phyloP scores from a whole-genome alignment of 1,140 invertebrate species.

The Trichonephila inaurata region DNA sequence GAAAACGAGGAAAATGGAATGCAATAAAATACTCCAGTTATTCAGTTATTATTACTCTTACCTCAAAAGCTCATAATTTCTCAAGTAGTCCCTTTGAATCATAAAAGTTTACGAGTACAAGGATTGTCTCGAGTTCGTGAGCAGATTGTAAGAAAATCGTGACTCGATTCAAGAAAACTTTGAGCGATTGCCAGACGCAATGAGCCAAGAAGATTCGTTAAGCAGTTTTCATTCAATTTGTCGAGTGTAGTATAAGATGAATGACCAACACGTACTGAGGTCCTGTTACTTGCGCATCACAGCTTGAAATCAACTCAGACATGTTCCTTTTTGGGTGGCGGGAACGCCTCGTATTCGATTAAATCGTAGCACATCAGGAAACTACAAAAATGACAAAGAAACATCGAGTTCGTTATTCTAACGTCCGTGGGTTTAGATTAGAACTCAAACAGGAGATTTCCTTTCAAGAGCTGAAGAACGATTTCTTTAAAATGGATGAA shows the following conservation, averaged over 20 bases:
- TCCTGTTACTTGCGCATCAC: not conserved
- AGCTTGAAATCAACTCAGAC: not conserved
- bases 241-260: conserved; percentile 35
- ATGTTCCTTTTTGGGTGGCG: not conserved
- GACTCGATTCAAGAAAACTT: not conserved
- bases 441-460: not conserved
- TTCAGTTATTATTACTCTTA: conserved; percentile 25
- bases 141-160: conserved; percentile 29
- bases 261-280: conserved; percentile 50
- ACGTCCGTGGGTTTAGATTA: not conserved
- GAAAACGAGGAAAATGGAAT: not conserved
- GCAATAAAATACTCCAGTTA: not conserved
- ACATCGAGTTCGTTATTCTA: not conserved
- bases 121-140: not conserved
- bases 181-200: conserved; percentile 18
- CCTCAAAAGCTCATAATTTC: not conserved
- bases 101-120: conserved; percentile 5
- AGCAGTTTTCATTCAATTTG: conserved; percentile 65
- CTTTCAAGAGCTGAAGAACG: not conserved
- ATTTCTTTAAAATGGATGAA: too few relatives aligned
- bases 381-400: not conserved
- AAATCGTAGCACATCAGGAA: conserved; percentile 15
- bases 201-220: conserved; percentile 7
- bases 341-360: not conserved
- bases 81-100: not conserved